These are phyloP conservation scores for Rotaria socialis DNA, from an alignment of 2,888 invertebrate species.

Conservation along the genomic window DNA sequence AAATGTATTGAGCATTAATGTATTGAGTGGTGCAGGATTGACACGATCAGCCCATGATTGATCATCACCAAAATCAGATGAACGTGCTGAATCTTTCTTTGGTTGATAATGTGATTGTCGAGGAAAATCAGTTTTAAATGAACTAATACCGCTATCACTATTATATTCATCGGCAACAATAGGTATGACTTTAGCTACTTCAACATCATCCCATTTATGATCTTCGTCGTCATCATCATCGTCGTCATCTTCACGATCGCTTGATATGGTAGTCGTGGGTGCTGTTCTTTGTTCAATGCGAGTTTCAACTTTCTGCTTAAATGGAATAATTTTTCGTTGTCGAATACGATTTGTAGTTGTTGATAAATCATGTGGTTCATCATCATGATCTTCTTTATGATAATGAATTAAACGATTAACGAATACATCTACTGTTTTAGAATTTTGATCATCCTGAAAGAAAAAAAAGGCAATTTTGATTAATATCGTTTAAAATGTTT, in stretches of 20 bases:
- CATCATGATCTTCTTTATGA: not conserved
- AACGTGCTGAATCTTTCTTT: conserved; percentile 1
- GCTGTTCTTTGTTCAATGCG: not conserved
- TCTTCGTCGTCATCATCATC: not conserved
- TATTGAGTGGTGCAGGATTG: not conserved
- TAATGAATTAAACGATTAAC: conserved; percentile 7
- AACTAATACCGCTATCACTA: conserved; percentile 27
- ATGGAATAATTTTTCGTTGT: conserved; percentile 12
- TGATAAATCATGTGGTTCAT: not conserved
- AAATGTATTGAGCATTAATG: conserved; percentile 32
- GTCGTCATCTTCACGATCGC: not conserved
- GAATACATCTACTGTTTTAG: not conserved
- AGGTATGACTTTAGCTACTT: not conserved
- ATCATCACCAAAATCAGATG: conserved; percentile 11
- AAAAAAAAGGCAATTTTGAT: not conserved
- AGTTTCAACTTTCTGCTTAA: not conserved
- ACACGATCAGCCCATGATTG: conserved; percentile 20
- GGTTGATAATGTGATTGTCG: not conserved
- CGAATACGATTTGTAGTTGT: conserved; percentile 21
- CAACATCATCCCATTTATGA: conserved; percentile 10
- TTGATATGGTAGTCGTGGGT: not conserved
- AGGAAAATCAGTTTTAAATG: conserved; percentile 11
- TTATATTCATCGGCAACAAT: not conserved
- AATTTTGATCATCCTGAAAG: not conserved
- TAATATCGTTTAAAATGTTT: not conserved